These are phyloP conservation scores for Pipistrellus pygmaeus DNA, from an alignment of 2,797 vertebrate genomes.

Conservation along the genomic window DNA sequence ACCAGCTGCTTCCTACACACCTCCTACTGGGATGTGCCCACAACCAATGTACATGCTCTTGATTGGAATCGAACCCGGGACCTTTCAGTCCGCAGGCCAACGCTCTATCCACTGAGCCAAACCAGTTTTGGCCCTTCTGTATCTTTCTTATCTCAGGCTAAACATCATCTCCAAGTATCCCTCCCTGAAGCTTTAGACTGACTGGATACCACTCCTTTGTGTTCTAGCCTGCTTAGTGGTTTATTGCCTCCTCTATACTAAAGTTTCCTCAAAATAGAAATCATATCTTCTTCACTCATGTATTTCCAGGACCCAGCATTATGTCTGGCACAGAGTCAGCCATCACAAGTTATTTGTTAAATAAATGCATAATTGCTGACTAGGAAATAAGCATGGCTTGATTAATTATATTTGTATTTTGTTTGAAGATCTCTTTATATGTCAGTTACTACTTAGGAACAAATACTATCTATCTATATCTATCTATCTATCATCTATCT, in stretches of 20 bases:
- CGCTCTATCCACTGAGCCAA: no score
- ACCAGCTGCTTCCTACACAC: no score
- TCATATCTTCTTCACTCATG: neutral
- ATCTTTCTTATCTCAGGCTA: neutral
- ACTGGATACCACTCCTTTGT: neutral
- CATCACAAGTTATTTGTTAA: neutral
- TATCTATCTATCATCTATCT: no score
- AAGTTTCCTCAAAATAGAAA: neutral
- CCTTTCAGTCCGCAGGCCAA: no score
- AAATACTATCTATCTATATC: neutral
- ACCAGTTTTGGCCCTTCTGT: neutral
- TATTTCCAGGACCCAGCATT: neutral
- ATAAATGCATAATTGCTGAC: neutral
- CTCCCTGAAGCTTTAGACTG: neutral
- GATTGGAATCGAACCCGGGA: no score
- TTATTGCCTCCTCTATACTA: neutral
- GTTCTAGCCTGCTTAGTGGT: neutral
- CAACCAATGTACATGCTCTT: no score
- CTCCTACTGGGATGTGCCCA: no score
- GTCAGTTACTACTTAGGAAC: neutral
- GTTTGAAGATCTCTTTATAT: neutral
- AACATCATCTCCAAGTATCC: neutral
- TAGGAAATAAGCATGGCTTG: neutral
- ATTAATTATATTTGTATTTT: conserved; percentile 38
- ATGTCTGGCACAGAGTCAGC: neutral